Evolutionary conservation across 2,888 invertebrate genomes (phyloP).

Genomic region (Rhagium mordax): DNA sequence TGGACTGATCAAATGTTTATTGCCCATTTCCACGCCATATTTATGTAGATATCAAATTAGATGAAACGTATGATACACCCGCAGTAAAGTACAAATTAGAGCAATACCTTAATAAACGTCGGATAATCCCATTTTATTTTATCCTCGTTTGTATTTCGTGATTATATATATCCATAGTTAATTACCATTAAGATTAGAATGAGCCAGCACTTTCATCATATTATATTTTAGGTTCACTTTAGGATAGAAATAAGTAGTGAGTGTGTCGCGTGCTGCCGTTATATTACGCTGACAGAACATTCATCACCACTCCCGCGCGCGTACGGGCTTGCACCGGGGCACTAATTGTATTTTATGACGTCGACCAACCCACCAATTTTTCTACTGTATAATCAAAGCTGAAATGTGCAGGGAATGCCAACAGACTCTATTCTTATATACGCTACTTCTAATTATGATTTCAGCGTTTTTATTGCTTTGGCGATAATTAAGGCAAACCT

Average conservation of each 20-base stretch:
- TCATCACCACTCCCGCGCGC: slow-evolving; percentile 62
- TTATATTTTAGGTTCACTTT: slow-evolving; percentile 48
- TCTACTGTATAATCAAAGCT: slow-evolving; percentile 55
- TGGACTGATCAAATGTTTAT: background rate
- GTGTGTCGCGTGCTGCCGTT: slow-evolving; percentile 64
- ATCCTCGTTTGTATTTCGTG: slow-evolving; percentile 5
- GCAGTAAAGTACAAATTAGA: slow-evolving; percentile 1
- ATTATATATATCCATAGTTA: slow-evolving; percentile 27
- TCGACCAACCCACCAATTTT: slow-evolving; percentile 59
- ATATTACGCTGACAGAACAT: slow-evolving; percentile 65
- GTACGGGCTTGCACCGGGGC: slow-evolving; percentile 61
- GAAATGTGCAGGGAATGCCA: slow-evolving; percentile 52
- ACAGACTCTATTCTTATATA: slow-evolving; percentile 36
- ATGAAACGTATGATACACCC: background rate
- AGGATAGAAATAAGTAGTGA: slow-evolving; percentile 57
- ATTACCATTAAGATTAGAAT: slow-evolving; percentile 39
- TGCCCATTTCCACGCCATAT: slow-evolving; percentile 13
- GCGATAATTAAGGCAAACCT: too few species aligned
- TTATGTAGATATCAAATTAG: slow-evolving; percentile 1
- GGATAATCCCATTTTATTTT: background rate
- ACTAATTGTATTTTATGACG: slow-evolving; percentile 64
- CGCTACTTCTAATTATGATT: background rate
- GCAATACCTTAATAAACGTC: background rate
- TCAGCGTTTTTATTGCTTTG: background rate
- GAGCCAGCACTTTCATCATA: slow-evolving; percentile 39